Conservation (phyloP, 2,113 vertebrate species). For the Laticauda colubrina region DNA sequence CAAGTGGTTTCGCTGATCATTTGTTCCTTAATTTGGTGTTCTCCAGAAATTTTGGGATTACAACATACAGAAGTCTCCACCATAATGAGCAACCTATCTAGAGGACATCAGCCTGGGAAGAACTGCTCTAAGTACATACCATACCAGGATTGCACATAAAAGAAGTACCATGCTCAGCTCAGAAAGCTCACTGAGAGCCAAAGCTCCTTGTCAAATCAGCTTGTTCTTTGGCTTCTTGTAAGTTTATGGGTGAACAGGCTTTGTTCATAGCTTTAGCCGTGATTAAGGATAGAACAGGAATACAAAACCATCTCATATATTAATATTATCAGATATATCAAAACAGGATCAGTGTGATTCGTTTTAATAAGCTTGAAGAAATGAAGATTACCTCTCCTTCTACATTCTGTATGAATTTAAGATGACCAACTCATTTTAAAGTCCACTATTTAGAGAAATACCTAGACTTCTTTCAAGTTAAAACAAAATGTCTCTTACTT, state of each 20-base stretch:
- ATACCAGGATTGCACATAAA: background rate
- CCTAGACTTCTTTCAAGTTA: background rate
- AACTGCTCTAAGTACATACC: background rate
- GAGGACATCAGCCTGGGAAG: background rate
- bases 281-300: background rate
- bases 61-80: background rate
- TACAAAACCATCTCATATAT: background rate
- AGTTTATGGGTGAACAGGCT: background rate
- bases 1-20: background rate
- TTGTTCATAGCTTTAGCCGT: background rate
- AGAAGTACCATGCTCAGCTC: background rate
- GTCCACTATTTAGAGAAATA: background rate
- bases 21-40: background rate
- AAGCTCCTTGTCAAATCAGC: background rate
- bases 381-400: background rate
- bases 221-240: background rate
- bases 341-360: background rate
- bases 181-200: background rate
- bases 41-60: background rate
- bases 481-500: background rate
- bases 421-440: background rate
- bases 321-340: background rate
- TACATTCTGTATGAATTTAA: background rate
- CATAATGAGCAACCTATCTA: background rate
- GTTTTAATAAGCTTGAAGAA: background rate